Base-by-base conservation (phyloP, 2,888 invertebrate genomes). In the Tenthredo mesomela region DNA sequence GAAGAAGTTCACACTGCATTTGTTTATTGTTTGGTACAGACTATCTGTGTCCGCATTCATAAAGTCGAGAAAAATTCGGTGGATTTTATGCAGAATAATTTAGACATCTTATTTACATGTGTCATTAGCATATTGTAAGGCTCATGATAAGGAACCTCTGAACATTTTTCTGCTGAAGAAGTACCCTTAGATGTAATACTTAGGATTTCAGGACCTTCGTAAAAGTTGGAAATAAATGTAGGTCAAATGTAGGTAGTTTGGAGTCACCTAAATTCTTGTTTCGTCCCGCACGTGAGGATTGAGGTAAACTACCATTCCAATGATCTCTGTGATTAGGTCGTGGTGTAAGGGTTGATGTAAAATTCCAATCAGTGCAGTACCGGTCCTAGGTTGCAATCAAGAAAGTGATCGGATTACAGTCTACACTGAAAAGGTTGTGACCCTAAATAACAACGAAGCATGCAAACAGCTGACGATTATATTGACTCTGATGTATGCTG, bases 271-370 rank as follows among this genome's bases (percentile, higher is more conserved):
- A 40, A 40, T 25, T 75, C 7, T 40, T 25, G 47, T 25, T 47
- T 47, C 25, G 40, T 9, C 7, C 37, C 25, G 47, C 2, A 75
- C 75, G 75, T 75, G 75, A 75, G 75, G 25, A 47, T 75, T 3
- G 47, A 47, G 43, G 47, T 15, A 25, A 75, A 70, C 75, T 18
- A 75, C 47, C 47, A 47, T 75, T 47, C 5, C 15, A 47, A 73
- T 75, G 75, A 47, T 47, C 25, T 75, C 40, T 33, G 47, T 75
- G 75, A 75, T 75, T n/a, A 37, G 70, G 70, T 25, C 9, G 43
- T 25, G 70, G n/a, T 37, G 0, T 18, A 15, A 43, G 43, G 40
- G 71, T 25, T 73, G 21, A 40, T 43, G 21, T 73, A 21, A 43
- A 43, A 43, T n/a, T 43, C 37, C 71, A 73, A 73, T 43, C 43